Percentiles rank a stretch among this genome's conserved stretches.
Conservation (phyloP, 2,797 vertebrate species). For the Glyptemys insculpta region DNA sequence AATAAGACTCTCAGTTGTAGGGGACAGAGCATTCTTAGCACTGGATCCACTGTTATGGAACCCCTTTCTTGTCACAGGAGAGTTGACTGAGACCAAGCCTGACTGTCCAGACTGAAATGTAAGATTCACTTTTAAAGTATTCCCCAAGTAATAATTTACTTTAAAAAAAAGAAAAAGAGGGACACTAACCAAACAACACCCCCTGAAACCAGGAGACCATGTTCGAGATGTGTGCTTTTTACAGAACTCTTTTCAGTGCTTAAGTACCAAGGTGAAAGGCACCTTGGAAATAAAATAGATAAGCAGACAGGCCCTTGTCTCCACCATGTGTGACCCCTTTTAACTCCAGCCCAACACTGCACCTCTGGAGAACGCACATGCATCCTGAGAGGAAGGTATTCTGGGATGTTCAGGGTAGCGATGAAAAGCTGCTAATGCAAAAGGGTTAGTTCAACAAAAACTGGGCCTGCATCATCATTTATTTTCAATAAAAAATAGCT, state of each 20-base stretch:
- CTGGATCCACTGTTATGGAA: background rate
- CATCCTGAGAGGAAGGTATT: background rate
- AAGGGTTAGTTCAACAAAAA: background rate
- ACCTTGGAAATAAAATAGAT: background rate
- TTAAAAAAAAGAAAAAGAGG: background rate
- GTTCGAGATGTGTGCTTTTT: background rate
- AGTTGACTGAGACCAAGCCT: background rate
- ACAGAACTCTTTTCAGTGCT: background rate
- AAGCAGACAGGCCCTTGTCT: background rate
- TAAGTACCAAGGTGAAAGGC: fast-evolving
- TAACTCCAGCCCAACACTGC: background rate
- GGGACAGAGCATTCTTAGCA: background rate
- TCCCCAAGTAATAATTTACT: background rate
- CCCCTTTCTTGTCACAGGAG: background rate
- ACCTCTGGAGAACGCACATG: background rate
- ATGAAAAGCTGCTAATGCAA: background rate
- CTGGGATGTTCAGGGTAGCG: background rate
- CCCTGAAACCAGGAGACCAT: background rate
- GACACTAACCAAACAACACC: background rate
- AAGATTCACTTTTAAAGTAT: background rate
- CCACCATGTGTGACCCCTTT: background rate
- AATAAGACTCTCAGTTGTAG: background rate
- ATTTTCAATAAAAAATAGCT: background rate
- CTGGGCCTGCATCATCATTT: background rate
- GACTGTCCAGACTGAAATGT: background rate